A percentile compares a stretch with the other conserved stretches of the same genome.
Conservation (phyloP, 2,797 vertebrate species). For the Esox lucius region DNA sequence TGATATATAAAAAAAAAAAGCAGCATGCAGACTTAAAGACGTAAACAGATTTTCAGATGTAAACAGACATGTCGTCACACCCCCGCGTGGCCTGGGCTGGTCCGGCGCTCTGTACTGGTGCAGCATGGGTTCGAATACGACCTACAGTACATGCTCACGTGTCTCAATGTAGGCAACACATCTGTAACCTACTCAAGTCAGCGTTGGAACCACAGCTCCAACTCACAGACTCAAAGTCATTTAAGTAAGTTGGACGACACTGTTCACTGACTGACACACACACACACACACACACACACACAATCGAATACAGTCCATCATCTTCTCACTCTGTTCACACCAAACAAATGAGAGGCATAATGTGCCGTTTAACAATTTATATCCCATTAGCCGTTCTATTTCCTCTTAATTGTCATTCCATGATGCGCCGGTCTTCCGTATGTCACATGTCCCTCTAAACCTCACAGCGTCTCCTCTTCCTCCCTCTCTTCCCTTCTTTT, state of each 20-base stretch:
- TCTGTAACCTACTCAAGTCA: too few species aligned
- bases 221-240: too few species aligned
- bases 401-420: conserved; percentile 28
- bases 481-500: background rate
- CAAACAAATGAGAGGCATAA: conserved; percentile 17
- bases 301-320: conserved; percentile 13
- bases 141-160: too few species aligned
- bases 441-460: background rate
- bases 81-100: too few species aligned
- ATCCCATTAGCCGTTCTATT: conserved; percentile 19
- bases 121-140: too few species aligned
- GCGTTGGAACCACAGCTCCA: too few species aligned
- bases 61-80: too few species aligned
- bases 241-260: too few species aligned
- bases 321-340: conserved; percentile 22
- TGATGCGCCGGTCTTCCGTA: background rate
- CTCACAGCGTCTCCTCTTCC: background rate
- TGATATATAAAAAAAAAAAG: background rate
- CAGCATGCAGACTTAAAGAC: background rate
- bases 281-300: background rate
- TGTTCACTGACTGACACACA: too few species aligned
- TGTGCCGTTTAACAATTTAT: conserved; percentile 23
- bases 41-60: background rate
- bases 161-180: too few species aligned
- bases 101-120: too few species aligned